Evolutionary conservation across 2,113 vertebrate species (phyloP).

Genomic region (Lagopus leucura): DNA sequence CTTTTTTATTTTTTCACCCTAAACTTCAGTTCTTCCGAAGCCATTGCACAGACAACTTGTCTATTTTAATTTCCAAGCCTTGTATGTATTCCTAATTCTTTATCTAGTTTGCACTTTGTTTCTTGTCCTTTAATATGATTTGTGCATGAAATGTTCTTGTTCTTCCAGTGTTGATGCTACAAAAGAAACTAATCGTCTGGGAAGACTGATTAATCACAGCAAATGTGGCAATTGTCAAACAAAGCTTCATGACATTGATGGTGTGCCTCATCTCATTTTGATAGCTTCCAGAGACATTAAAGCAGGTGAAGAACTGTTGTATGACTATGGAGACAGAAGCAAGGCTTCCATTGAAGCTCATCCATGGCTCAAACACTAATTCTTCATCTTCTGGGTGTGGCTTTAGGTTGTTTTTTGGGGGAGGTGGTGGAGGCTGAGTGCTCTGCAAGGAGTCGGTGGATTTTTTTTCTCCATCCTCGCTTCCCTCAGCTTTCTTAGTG

Average conservation of each 20-base stretch:
- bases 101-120: neutral
- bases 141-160: neutral
- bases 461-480: neutral
- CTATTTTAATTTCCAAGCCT: neutral
- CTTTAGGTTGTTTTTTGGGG: neutral
- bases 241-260: slow-evolving; percentile 89
- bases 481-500: slow-evolving; percentile 67
- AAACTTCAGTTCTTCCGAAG: neutral
- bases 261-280: slow-evolving; percentile 92
- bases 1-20: neutral
- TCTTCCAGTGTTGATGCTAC: slow-evolving; percentile 91
- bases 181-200: slow-evolving; percentile 87
- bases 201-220: slow-evolving; percentile 94
- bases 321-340: slow-evolving; percentile 95
- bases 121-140: fast-evolving
- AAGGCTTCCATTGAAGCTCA: slow-evolving; percentile 89
- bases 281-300: slow-evolving; percentile 90
- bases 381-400: neutral
- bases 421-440: slow-evolving; percentile 15
- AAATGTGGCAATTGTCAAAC: slow-evolving; percentile 96
- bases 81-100: neutral
- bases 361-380: slow-evolving; percentile 92
- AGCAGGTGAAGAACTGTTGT: slow-evolving; percentile 91
- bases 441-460: slow-evolving; percentile 53
- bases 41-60: neutral